Percentiles rank a stretch among this genome's conserved stretches.
These are phyloP conservation scores for Monochamus saltuarius DNA, from an alignment of 1,140 invertebrate species.

Conservation along the genomic window DNA sequence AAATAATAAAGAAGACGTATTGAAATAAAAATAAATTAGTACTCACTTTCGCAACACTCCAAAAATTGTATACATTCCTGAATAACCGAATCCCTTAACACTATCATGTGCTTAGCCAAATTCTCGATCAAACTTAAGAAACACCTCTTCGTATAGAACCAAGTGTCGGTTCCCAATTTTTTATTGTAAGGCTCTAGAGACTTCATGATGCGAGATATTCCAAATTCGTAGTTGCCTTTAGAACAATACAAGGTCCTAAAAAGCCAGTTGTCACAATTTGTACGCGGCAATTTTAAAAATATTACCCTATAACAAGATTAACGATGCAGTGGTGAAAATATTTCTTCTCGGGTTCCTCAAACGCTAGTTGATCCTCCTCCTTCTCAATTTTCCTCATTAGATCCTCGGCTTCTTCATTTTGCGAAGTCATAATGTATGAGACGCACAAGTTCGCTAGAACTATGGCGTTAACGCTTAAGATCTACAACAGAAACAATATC, in stretches of 20 bases:
- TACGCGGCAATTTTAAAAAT: background rate
- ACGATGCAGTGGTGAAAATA: constrained; percentile 98
- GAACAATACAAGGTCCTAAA: constrained; percentile 90
- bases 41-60: constrained; percentile 80
- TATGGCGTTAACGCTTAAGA: constrained; percentile 92
- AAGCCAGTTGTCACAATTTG: constrained; percentile 23
- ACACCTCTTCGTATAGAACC: constrained; percentile 96
- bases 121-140: constrained; percentile 93
- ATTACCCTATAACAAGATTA: constrained; percentile 93
- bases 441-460: constrained; percentile 98
- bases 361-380: constrained; percentile 91
- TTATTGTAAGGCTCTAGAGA: constrained; percentile 94
- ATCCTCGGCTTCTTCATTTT: constrained; percentile 99
- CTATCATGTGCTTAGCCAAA: constrained; percentile 87
- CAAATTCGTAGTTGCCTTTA: constrained; percentile 99
- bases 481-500: constrained; percentile 58
- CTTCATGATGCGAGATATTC: constrained; percentile 97
- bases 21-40: background rate
- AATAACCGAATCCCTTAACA: constrained; percentile 83
- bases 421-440: constrained; percentile 98
- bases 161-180: constrained; percentile 94
- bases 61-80: constrained; percentile 91
- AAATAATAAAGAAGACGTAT: constrained; percentile 18
- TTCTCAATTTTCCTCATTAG: constrained; percentile 98
- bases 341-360: constrained; percentile 93